A percentile compares a stretch with the other conserved stretches of the same genome.
Conservation (phyloP, 2,888 invertebrate genomes). For the Drosophila parthenogenetica region DNA sequence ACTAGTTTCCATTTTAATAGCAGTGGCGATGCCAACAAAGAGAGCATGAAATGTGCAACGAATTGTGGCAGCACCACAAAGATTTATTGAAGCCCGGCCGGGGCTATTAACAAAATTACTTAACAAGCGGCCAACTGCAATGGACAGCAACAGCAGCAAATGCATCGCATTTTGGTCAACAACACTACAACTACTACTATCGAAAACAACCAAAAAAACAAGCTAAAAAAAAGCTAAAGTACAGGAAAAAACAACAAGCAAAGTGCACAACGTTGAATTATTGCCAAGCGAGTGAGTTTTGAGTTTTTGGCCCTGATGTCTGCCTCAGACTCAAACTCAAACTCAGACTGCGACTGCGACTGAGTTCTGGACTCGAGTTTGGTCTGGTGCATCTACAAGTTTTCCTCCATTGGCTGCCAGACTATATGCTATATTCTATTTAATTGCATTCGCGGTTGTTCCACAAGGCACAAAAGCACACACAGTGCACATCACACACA, state of each 20-base stretch:
- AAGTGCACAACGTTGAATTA: slow-evolving; percentile 64
- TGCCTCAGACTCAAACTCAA: slow-evolving; percentile 23
- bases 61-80: slow-evolving; percentile 76
- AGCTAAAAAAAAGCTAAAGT: slow-evolving; percentile 20
- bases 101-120: slow-evolving; percentile 79
- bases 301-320: slow-evolving; percentile 55
- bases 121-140: slow-evolving; percentile 75
- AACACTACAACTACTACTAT: slow-evolving; percentile 19
- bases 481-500: slow-evolving; percentile 17
- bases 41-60: slow-evolving; percentile 80
- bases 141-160: slow-evolving; percentile 47
- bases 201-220: slow-evolving; percentile 23
- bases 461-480: slow-evolving; percentile 29
- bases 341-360: too few species aligned
- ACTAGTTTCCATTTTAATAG: slow-evolving; percentile 76
- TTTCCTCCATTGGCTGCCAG: slow-evolving; percentile 23
- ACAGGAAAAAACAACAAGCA: slow-evolving; percentile 17
- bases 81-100: slow-evolving; percentile 73
- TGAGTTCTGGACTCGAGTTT: slow-evolving; percentile 22
- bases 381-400: slow-evolving; percentile 15
- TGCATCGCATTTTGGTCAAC: slow-evolving; percentile 59
- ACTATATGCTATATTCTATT: slow-evolving; percentile 74
- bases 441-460: slow-evolving; percentile 73
- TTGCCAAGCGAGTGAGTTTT: slow-evolving; percentile 73
- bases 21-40: slow-evolving; percentile 54